Evolutionary conservation across 1,140 invertebrate species (phyloP).

Genomic region (Rhyacophila brunnea): DNA sequence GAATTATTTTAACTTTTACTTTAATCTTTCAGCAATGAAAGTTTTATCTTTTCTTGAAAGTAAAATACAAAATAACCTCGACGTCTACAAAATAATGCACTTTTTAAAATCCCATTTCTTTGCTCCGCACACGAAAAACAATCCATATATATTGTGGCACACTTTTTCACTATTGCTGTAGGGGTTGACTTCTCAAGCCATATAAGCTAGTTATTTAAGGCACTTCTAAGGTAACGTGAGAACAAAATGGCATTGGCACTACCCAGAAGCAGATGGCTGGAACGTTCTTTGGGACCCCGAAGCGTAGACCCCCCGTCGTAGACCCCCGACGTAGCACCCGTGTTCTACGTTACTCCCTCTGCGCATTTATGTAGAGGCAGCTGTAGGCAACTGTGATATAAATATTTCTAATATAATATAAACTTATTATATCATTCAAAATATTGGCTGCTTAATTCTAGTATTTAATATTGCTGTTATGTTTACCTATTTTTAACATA

Average conservation of each 20-base stretch:
- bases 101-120: background rate
- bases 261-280: background rate
- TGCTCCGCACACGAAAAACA: conserved; percentile 1
- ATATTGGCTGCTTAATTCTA: no score
- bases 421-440: no score
- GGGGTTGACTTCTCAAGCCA: background rate
- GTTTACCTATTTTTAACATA: no score
- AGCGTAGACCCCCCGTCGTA: background rate
- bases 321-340: background rate
- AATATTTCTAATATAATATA: no score
- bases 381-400: no score
- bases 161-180: no score
- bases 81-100: no score
- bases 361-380: background rate
- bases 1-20: no score
- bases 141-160: background rate
- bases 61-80: no score
- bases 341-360: background rate
- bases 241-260: background rate
- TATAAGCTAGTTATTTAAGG: conserved; percentile 2
- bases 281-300: background rate
- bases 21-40: no score
- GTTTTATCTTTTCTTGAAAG: no score
- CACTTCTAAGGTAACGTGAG: conserved; percentile 1
- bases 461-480: no score